Evolutionary conservation across 2,113 vertebrate genomes (phyloP).

Genomic region (Lasiurus borealis): DNA sequence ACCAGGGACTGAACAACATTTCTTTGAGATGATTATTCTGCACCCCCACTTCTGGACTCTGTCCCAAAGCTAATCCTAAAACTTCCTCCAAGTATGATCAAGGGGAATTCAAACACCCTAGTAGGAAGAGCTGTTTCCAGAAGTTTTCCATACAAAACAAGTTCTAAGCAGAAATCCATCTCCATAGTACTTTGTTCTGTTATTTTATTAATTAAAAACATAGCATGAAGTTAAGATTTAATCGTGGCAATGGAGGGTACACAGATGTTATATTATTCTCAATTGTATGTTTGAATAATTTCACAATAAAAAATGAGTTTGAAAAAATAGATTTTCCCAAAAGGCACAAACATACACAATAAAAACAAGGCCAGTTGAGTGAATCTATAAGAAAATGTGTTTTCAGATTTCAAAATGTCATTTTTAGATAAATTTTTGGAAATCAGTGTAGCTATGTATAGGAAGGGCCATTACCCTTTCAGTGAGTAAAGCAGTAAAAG

Average conservation of each 20-base stretch:
- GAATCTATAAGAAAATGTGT: not conserved
- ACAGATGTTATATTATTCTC: not conserved
- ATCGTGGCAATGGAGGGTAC: not conserved
- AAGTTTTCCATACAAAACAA: not conserved
- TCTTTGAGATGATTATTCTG: slow-evolving; percentile 34
- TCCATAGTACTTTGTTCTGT: not conserved
- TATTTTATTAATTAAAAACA: slow-evolving; percentile 43
- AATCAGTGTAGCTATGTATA: not conserved
- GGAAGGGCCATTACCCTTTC: not conserved
- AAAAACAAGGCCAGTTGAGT: not conserved
- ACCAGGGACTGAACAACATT: not conserved
- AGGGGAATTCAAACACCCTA: not conserved
- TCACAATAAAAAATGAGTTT: slow-evolving; percentile 18
- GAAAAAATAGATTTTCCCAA: not conserved
- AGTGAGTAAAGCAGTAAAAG: not conserved
- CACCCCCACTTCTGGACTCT: not conserved
- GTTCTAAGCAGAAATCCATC: not conserved
- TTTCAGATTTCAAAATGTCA: slow-evolving; percentile 41
- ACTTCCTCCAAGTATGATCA: not conserved
- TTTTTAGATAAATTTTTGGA: slow-evolving; percentile 1
- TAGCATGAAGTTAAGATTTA: slow-evolving; percentile 17
- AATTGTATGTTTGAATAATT: slow-evolving; percentile 15
- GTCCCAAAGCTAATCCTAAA: not conserved
- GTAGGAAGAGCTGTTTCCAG: not conserved
- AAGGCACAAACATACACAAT: not conserved